Conservation (phyloP, 1,140 invertebrate genomes). For the Diploscapter pachys region DNA sequence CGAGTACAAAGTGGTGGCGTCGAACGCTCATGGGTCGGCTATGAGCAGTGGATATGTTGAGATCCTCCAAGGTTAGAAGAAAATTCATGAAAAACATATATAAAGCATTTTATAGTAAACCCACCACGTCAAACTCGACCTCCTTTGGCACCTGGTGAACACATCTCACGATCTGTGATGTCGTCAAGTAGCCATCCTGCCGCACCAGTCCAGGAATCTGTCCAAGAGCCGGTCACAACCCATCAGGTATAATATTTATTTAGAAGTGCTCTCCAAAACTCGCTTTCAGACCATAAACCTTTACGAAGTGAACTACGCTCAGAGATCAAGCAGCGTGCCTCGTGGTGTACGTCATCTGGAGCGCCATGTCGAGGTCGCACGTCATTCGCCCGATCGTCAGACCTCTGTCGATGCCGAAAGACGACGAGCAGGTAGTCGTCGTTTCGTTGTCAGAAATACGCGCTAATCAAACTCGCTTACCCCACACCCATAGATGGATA, state of each 20-base stretch:
- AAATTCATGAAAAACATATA: neutral
- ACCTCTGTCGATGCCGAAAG: no score
- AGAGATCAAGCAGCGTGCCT: conserved; percentile 32
- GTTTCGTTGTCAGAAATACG: no score
- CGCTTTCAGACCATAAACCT: conserved; percentile 15
- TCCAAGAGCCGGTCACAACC: neutral
- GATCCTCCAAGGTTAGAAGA: conserved; percentile 42
- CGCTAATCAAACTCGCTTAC: no score
- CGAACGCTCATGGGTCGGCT: conserved; percentile 50
- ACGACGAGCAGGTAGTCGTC: no score
- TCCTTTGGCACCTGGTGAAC: conserved; percentile 19
- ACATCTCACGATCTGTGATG: conserved; percentile 15
- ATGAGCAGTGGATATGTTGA: conserved; percentile 52
- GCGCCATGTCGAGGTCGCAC: conserved; percentile 25
- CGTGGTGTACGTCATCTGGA: conserved; percentile 30
- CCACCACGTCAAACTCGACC: conserved; percentile 10
- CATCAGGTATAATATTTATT: conserved; percentile 1
- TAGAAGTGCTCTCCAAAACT: neutral
- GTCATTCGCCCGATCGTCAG: conserved; percentile 1
- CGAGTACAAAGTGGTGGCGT: conserved; percentile 54
- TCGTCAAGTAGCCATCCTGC: conserved; percentile 3
- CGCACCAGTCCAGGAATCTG: no score
- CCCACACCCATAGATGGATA: no score
- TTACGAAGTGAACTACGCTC: conserved; percentile 32
- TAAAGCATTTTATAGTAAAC: conserved; percentile 6